These are phyloP conservation scores for Homarus americanus DNA, from an alignment of 1,140 invertebrate genomes.

Conservation along the genomic window DNA sequence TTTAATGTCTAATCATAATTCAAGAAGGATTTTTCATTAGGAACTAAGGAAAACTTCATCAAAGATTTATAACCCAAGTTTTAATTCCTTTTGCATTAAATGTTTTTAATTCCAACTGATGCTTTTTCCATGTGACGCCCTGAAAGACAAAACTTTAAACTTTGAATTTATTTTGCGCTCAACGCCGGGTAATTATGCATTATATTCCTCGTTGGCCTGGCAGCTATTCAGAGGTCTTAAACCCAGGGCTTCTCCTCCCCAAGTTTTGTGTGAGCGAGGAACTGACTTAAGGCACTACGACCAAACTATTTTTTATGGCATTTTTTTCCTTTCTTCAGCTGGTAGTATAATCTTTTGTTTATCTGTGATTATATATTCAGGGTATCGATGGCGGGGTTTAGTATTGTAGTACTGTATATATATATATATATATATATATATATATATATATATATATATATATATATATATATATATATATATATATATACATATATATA, in stretches of 20 bases:
- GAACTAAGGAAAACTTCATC: slow-evolving; percentile 67
- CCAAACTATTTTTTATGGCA: slow-evolving; percentile 40
- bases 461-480: slow-evolving; percentile 23
- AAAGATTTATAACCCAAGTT: slow-evolving; percentile 73
- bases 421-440: slow-evolving; percentile 16
- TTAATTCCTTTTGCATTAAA: slow-evolving; percentile 73
- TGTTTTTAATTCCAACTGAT: slow-evolving; percentile 73
- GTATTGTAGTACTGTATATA: not conserved
- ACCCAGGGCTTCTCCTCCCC: slow-evolving; percentile 3
- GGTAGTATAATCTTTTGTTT: slow-evolving; percentile 56
- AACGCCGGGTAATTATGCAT: slow-evolving; percentile 69
- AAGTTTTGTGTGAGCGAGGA: slow-evolving; percentile 37
- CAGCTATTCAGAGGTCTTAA: slow-evolving; percentile 41
- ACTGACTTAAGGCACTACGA: slow-evolving; percentile 34
- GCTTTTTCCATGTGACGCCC: slow-evolving; percentile 70
- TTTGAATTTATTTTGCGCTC: slow-evolving; percentile 71
- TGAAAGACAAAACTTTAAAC: slow-evolving; percentile 72
- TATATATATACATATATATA: not conserved
- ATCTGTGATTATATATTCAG: slow-evolving; percentile 49
- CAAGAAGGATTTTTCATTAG: slow-evolving; percentile 73
- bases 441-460: slow-evolving; percentile 29
- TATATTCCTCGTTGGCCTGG: slow-evolving; percentile 39
- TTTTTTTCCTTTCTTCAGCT: slow-evolving; percentile 25
- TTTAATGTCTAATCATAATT: slow-evolving; percentile 73
- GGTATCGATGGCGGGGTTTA: not conserved